These are phyloP conservation scores for Anagrus nilaparvatae DNA, from an alignment of 1,140 invertebrate species.

Conservation along the genomic window DNA sequence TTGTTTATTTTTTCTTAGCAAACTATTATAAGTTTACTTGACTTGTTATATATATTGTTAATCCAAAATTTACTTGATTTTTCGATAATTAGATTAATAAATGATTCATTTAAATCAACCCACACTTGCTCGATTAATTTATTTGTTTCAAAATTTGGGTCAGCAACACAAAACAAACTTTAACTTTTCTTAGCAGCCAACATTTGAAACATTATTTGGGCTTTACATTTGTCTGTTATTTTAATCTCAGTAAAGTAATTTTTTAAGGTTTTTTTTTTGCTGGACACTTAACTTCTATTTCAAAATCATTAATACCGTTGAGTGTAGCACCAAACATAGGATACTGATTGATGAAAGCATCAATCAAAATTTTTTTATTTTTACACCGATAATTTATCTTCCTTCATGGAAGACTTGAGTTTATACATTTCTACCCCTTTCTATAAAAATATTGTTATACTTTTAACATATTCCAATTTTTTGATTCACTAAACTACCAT, in stretches of 20 bases:
- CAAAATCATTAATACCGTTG: conserved; percentile 38
- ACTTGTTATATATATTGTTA: no score
- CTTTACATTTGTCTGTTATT: conserved; percentile 36
- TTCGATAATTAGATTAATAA: no score
- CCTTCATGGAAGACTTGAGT: conserved; percentile 11
- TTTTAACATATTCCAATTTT: conserved; percentile 21
- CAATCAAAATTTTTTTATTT: conserved; percentile 15
- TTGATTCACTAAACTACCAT: conserved; percentile 20
- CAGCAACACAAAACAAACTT: conserved; percentile 27
- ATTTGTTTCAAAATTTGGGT: conserved; percentile 21
- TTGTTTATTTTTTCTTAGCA: no score
- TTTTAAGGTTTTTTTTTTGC: conserved; percentile 31
- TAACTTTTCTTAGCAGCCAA: conserved; percentile 31
- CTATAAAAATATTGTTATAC: conserved; percentile 17
- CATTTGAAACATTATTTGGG: conserved; percentile 42
- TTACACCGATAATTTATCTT: conserved; percentile 7
- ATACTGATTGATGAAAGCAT: conserved; percentile 14
- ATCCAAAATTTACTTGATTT: neutral
- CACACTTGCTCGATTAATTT: conserved; percentile 18
- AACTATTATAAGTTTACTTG: no score
- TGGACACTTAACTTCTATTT: conserved; percentile 42
- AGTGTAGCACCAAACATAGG: conserved; percentile 33
- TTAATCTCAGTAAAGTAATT: conserved; percentile 32
- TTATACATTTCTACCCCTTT: conserved; percentile 20
- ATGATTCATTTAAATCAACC: conserved; percentile 12